phyloP scores from a whole-genome alignment of 2,797 vertebrate species.

The Pangasius macronema region DNA sequence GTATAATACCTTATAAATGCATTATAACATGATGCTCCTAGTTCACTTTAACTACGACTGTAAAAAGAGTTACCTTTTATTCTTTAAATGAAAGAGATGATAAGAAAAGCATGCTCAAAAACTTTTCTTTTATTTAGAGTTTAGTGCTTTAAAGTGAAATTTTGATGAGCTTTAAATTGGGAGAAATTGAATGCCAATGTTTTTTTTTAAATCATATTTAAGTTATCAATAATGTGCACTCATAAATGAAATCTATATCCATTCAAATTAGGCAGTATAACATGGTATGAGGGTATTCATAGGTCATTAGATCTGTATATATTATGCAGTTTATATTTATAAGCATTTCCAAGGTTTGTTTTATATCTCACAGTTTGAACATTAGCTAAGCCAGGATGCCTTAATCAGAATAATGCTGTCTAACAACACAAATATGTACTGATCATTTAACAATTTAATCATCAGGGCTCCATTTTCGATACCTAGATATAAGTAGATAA shows the following conservation, averaged over 20 bases:
- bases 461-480: not conserved
- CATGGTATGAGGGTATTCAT: not conserved
- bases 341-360: too few species aligned
- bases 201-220: not conserved
- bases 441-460: not conserved
- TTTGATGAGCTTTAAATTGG: not conserved
- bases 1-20: not conserved
- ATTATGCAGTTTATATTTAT: too few species aligned
- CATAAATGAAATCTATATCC: too few species aligned
- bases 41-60: not conserved
- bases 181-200: too few species aligned
- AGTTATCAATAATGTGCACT: not conserved
- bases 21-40: not conserved
- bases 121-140: not conserved
- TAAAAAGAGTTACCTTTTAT: not conserved
- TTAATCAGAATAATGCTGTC: not conserved
- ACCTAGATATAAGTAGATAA: not conserved
- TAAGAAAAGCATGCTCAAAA: not conserved
- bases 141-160: not conserved
- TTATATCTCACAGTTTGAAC: not conserved
- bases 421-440: not conserved
- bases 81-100: not conserved
- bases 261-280: not conserved
- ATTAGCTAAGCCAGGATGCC: too few species aligned
- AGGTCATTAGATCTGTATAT: too few species aligned